Percentiles rank a stretch among this genome's conserved stretches.
Conservation (phyloP, 2,113 vertebrate genomes). For the Barnardius zonarius region DNA sequence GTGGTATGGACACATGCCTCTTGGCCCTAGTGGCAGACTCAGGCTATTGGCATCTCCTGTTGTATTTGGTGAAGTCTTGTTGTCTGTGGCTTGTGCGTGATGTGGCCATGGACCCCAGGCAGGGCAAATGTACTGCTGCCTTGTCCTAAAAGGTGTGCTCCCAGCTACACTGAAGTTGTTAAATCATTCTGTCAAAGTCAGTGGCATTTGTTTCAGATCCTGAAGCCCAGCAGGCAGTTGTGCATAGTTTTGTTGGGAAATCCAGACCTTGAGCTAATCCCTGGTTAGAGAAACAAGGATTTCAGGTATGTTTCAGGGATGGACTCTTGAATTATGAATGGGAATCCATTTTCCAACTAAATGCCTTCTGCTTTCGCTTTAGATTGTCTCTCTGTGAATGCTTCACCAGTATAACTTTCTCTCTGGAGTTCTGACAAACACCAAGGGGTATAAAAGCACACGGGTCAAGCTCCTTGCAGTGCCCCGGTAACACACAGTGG, state of each 20-base stretch:
- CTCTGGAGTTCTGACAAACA: background rate
- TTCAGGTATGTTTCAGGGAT: background rate
- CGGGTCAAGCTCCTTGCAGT: background rate
- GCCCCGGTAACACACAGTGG: fast-evolving
- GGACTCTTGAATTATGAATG: background rate
- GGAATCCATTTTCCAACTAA: background rate
- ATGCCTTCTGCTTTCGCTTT: background rate
- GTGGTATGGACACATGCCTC: background rate
- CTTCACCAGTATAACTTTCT: background rate
- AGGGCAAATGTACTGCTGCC: background rate
- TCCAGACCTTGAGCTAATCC: background rate
- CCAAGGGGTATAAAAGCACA: background rate
- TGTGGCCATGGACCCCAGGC: background rate
- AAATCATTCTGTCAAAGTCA: background rate
- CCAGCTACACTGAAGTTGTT: background rate
- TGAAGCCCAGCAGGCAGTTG: background rate
- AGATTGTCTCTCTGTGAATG: background rate
- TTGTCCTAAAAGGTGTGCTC: background rate
- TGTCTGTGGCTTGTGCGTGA: background rate
- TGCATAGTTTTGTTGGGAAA: background rate
- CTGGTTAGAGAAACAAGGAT: background rate
- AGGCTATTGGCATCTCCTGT: background rate
- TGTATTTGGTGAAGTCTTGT: background rate
- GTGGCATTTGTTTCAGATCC: background rate
- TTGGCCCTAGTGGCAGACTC: background rate